These are phyloP conservation scores for Temnopleurus reevesii DNA, from an alignment of 53 echinoderm and acorn worm species.

Conservation along the genomic window DNA sequence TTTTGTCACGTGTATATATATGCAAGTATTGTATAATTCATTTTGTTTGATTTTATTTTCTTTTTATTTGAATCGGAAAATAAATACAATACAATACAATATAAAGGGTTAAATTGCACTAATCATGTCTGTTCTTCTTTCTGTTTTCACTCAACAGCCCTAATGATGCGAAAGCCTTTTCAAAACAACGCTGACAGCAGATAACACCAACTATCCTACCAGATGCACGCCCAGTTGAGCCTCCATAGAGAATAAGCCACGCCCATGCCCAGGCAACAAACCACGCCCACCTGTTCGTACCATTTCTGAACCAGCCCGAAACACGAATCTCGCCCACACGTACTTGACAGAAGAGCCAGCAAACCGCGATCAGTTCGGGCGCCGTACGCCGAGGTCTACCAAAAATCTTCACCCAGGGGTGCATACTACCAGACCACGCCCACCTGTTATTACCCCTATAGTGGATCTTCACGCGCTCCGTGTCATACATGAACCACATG, in stretches of 20 bases:
- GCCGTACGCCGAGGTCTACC: background rate
- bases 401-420: background rate
- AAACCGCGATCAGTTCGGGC: background rate
- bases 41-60: background rate
- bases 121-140: background rate
- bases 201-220: background rate
- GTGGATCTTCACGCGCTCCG: background rate
- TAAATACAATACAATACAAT: too few relatives aligned
- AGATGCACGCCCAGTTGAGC: background rate
- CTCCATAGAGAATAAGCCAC: background rate
- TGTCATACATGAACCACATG: slow-evolving; percentile 79
- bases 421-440: slow-evolving; percentile 11
- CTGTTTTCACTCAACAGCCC: background rate
- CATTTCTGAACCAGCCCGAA: background rate
- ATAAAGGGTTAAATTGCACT: too few relatives aligned
- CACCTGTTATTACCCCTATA: background rate
- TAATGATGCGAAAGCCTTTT: slow-evolving; percentile 6
- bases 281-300: background rate
- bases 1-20: background rate
- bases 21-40: background rate
- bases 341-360: background rate
- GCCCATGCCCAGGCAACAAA: background rate
- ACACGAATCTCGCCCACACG: background rate
- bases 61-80: background rate
- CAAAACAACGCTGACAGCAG: background rate